Conservation (phyloP, 1,140 invertebrate species). For the Patella vulgata region DNA sequence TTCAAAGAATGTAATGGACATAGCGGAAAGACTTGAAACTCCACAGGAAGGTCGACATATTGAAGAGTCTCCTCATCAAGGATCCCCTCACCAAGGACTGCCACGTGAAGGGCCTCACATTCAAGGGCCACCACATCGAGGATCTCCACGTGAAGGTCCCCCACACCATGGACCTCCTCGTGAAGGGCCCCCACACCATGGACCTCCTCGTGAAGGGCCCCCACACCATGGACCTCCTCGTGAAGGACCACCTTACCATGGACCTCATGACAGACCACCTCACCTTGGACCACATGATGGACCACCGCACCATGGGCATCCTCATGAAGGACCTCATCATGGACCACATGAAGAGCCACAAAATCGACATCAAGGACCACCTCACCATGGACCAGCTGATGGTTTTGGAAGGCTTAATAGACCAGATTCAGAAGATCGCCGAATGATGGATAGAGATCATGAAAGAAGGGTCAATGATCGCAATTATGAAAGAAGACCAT, state of each 20-base stretch:
- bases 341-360: background rate
- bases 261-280: constrained; percentile 5
- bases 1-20: too few species aligned
- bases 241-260: constrained; percentile 3
- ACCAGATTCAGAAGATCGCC: background rate
- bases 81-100: background rate
- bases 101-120: too few species aligned
- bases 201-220: constrained; percentile 3
- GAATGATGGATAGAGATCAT: background rate
- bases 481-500: background rate
- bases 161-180: too few species aligned
- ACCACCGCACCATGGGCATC: background rate
- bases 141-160: too few species aligned
- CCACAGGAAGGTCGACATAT: too few species aligned
- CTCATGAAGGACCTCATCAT: constrained; percentile 15
- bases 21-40: too few species aligned
- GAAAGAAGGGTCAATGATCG: background rate
- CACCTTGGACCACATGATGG: constrained; percentile 12
- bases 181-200: too few species aligned
- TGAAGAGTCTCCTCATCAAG: too few species aligned
- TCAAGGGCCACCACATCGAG: too few species aligned
- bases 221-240: constrained; percentile 4
- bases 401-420: constrained; percentile 3
- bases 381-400: background rate
- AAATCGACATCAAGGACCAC: constrained; percentile 1